Evolutionary conservation across 1,140 invertebrate species (phyloP), one percentile per base, ranked within the genome.

Genomic region (Metaphire vulgaris): DNA sequence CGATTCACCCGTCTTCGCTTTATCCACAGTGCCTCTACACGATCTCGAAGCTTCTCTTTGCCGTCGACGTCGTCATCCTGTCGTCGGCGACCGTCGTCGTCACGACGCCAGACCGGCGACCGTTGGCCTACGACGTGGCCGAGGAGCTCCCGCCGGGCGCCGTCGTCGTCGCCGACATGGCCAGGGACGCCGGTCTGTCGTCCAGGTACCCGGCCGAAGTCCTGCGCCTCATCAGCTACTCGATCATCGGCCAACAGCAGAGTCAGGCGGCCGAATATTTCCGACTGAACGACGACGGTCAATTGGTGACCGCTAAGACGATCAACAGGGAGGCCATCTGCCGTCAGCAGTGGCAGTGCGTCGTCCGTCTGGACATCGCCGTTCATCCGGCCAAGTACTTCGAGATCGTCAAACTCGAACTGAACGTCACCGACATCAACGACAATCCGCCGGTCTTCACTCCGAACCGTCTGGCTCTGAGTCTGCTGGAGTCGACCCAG

Each of bases 371-470:
- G 28, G 72, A 69, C 73, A 71, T 65, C 29, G 71, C 72, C 2
- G 71, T 76, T 28, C 33, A 74, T n/a, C 32, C 69, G 16, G 34
- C 14, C 74, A 75, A 75, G 30, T 77, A 56, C 65, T 75, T 73
- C 64, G 41, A 75, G 30, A 67, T 75, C n/a, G 31, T 77, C 2
- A 73, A 69, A 34, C 30, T 77, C 1, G 67, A 41, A 28, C 32
- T 77, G 2, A 65, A 76, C 21, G 64, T 77, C 30, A 33, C 32
- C 0, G 76, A 77, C 33, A 76, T 77, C 30, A 77, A 77, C 67
- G 76, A 77, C 76, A 77, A 76, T 34, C n/a, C 76, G 28, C 76
- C 76, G 74, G 30, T 33, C 29, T 77, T 73, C 29, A 41, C 26
- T 28, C 26, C 66, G 41, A 34, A 31, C 29, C 32, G 41, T 6